Base-by-base conservation (phyloP, 2,797 vertebrate genomes). In the Salarias fasciatus region DNA sequence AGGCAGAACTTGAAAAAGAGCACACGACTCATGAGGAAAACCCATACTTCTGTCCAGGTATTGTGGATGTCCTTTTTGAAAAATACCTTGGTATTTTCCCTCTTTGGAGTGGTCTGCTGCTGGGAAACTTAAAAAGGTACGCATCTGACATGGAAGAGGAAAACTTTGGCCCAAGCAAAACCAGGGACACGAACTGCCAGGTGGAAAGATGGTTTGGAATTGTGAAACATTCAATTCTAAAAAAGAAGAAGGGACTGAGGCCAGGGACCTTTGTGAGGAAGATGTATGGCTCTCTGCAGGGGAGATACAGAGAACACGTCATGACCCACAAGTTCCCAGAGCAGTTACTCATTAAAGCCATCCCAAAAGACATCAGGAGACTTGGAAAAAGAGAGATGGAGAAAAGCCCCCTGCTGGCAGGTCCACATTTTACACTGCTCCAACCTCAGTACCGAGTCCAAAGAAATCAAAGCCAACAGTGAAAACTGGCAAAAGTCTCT, bases 171-270 rank as follows among this genome's bases (percentile, higher is more conserved):
- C 38, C 13, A 13, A 6, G 30, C 1, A 71, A 64, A 51, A 31
- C 14, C 6, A 42, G 53, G 8, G 60, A 80, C 2, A 59, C 59
- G 5, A 72, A 72, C 58, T 68, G 60, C n/a, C 68, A 61, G 37
- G 60, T 67, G 11, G 55, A 61, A 12, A 65, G 44, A 24, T 72
- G 57, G 56, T 76, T 69, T 62, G 69, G 72, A 4, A 80, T 76
- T 41, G 44, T 76, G 0, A 72, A 72, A 56, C 11, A 62, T 3
- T 60, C 43, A 11, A 69, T 72, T 12, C 42, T 80, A 10, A 37
- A 10, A 49, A 79, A 59, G 8, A 8, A 70, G 46, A 48, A 2
- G 28, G 15, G 31, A 42, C 29, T 35, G 10, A 52, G 30, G 11
- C 59, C 63, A 52, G 59, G 13, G 36, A 51, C n/a, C 0, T 63